phyloP scores from a whole-genome alignment of 2,113 vertebrate species.

The Thalassarche chlororhynchos region DNA sequence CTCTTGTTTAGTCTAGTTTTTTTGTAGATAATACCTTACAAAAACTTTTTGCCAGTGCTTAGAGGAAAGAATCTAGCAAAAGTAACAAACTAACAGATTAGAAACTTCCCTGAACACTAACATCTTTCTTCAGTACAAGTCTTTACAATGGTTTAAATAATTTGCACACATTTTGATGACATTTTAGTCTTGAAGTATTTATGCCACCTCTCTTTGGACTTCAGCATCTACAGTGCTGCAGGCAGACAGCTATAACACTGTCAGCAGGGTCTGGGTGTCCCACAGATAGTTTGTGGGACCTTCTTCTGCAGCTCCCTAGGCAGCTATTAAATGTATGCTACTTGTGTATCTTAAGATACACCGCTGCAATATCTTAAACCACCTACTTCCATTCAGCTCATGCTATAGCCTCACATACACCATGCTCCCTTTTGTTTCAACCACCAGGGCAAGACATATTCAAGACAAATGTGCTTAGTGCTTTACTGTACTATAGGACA shows the following conservation, averaged over 20 bases:
- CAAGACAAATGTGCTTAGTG: background rate
- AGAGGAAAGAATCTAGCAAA: background rate
- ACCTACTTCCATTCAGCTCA: background rate
- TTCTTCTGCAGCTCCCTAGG: background rate
- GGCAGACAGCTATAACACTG: background rate
- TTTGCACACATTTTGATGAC: background rate
- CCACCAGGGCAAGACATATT: background rate
- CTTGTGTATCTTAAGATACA: background rate
- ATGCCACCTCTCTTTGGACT: background rate
- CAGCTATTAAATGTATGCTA: background rate
- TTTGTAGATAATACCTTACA: background rate
- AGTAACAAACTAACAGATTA: background rate
- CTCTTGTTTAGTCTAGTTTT: background rate
- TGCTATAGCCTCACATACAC: background rate
- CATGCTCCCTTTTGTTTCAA: background rate
- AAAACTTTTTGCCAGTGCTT: background rate
- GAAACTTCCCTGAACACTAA: background rate
- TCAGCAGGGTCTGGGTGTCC: background rate
- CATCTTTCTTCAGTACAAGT: background rate
- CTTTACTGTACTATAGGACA: background rate
- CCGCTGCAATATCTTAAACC: background rate
- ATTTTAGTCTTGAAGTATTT: background rate
- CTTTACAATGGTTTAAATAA: background rate
- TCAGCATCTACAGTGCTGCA: background rate
- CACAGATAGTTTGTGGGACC: background rate